phyloP scores from a whole-genome alignment of 2,797 vertebrate genomes.

The Rhodeus uyekii region DNA sequence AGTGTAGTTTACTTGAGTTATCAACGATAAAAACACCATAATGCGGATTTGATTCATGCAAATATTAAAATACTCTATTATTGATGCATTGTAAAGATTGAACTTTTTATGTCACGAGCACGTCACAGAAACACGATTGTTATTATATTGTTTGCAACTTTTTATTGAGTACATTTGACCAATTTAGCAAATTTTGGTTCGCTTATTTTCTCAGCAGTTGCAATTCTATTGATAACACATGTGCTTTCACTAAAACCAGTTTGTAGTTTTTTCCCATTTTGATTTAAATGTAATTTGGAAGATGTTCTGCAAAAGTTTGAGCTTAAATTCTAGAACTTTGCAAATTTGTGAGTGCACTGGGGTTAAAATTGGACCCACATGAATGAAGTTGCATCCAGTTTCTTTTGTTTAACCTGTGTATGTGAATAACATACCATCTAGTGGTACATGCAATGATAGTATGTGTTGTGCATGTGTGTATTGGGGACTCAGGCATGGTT shows the following conservation, averaged over 20 bases:
- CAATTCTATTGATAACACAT: not conserved
- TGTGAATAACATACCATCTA: constrained; percentile 46
- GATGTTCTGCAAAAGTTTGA: not conserved
- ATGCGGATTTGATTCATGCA: not conserved
- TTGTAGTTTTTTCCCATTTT: not conserved
- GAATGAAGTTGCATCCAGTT: constrained; percentile 23
- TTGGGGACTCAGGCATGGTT: not conserved
- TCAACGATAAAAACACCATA: not conserved
- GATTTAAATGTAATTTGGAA: not conserved
- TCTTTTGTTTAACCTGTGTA: constrained; percentile 45
- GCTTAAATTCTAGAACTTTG: not conserved
- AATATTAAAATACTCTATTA: not conserved
- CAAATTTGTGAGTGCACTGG: not conserved
- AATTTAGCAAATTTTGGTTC: not conserved
- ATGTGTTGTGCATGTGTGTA: constrained; percentile 10
- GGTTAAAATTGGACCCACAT: not conserved
- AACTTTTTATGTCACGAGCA: not conserved
- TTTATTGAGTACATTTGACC: not conserved
- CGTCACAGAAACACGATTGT: too few species aligned
- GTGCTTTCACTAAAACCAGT: not conserved
- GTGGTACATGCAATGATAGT: constrained; percentile 41
- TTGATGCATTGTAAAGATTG: not conserved
- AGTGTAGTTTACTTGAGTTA: not conserved
- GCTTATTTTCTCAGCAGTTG: not conserved
- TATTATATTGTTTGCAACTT: not conserved